Conservation (phyloP, 2,888 invertebrate genomes). For the Falcaria lacertinaria region DNA sequence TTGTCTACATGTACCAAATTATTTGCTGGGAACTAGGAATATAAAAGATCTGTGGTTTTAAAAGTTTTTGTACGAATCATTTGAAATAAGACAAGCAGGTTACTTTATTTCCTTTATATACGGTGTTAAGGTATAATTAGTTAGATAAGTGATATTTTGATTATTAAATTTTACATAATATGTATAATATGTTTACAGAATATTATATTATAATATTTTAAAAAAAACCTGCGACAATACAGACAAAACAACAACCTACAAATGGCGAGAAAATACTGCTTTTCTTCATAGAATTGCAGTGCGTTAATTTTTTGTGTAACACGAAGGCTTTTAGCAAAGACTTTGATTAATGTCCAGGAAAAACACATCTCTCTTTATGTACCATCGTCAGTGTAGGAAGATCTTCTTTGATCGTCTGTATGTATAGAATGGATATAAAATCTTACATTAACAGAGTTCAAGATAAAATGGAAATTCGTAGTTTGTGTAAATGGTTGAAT, state of each 20-base stretch:
- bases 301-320: conserved; percentile 53
- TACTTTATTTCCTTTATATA: too few relatives aligned
- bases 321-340: conserved; percentile 60
- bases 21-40: too few relatives aligned
- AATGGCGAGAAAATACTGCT: neutral
- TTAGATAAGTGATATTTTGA: too few relatives aligned
- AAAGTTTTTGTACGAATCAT: too few relatives aligned
- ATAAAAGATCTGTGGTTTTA: too few relatives aligned
- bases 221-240: too few relatives aligned
- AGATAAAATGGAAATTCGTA: conserved; percentile 16
- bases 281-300: conserved; percentile 18
- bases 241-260: neutral
- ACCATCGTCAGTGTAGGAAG: conserved; percentile 22
- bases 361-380: conserved; percentile 51
- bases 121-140: too few relatives aligned
- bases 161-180: too few relatives aligned
- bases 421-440: conserved; percentile 11
- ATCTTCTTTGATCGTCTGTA: conserved; percentile 18
- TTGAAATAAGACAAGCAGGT: too few relatives aligned
- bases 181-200: too few relatives aligned
- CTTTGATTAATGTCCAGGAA: conserved; percentile 65
- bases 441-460: conserved; percentile 20
- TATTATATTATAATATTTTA: too few relatives aligned
- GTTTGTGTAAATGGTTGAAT: neutral
- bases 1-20: too few relatives aligned